Conservation (phyloP, 2,888 invertebrate species). For the Hydroisotoma schaefferi region DNA sequence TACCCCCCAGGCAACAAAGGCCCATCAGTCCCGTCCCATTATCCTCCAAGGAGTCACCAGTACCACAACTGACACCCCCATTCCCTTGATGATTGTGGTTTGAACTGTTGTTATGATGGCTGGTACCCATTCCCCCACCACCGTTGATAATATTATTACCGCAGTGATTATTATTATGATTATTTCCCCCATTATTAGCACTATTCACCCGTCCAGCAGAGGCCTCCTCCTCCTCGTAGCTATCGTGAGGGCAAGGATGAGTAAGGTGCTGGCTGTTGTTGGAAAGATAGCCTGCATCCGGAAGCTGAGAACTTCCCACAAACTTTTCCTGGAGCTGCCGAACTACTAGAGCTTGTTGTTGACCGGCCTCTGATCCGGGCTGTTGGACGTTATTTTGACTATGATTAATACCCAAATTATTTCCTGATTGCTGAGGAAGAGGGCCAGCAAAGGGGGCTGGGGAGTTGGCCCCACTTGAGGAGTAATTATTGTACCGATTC, state of each 20-base stretch:
- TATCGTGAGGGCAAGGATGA: background rate
- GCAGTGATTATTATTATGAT: slow-evolving; percentile 20
- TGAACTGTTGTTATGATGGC: slow-evolving; percentile 20
- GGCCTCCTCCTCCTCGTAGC: background rate
- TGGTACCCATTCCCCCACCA: no score
- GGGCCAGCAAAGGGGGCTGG: no score
- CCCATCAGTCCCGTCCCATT: slow-evolving; percentile 23
- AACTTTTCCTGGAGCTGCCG: slow-evolving; percentile 44
- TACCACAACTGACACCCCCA: slow-evolving; percentile 16
- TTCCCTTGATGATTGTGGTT: slow-evolving; percentile 18
- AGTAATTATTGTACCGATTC: slow-evolving; percentile 4
- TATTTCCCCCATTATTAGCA: slow-evolving; percentile 19
- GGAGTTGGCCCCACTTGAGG: no score
- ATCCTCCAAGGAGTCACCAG: slow-evolving; percentile 6
- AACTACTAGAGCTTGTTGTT: slow-evolving; percentile 36
- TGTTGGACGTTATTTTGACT: slow-evolving; percentile 9
- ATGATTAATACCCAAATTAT: slow-evolving; percentile 33
- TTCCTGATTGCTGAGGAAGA: slow-evolving; percentile 17
- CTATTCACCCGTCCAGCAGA: slow-evolving; percentile 16
- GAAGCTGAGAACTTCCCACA: no score
- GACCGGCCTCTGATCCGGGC: background rate
- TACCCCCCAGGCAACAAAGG: slow-evolving; percentile 29
- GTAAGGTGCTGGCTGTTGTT: background rate
- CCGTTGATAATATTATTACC: slow-evolving; percentile 20
- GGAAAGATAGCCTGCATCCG: background rate